Base-by-base conservation (phyloP, 2,113 vertebrate species). In the Corythaeola cristata region DNA sequence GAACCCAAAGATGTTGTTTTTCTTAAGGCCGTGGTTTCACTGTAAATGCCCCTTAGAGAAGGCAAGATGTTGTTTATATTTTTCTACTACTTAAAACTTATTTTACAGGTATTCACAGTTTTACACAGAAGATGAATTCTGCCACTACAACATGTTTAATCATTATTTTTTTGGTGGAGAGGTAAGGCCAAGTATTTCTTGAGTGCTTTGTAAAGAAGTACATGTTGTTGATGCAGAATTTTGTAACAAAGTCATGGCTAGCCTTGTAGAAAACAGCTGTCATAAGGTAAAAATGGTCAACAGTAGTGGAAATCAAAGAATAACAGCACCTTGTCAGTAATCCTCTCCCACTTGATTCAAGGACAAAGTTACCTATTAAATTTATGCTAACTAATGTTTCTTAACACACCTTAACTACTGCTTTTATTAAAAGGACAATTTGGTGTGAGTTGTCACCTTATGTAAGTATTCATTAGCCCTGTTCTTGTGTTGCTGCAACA, bases 121-220 rank as follows among this genome's bases (percentile, higher is more conserved):
- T 98, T 99, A 99, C 90, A 90, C 96, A 55, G 98, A 98, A 89
- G 98, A 99, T 39, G 99, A 99, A 60, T 99, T 99, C 97, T 99
- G 99, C 93, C 99, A 99, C 95, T 99, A 99, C 96, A 99, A 99
- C 95, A 99, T 99, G 99, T 99, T 99, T 98, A 99, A 99, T 96
- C 98, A 99, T 97, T 98, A 99, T 98, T 99, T 99, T 97, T 99
- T 99, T 97, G 98, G 97, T 5, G 99, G 98, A 96, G 96, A 99
- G 99, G 99, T 99, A 98, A 98, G 97, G 44, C 35, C 49, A 60
- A 81, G 21, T 64, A n/a, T 90, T 92, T 82, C 13, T 58, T 59
- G 21, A 81, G 14, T 68, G 6, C 35, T 76, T 89, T 86, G 9
- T 88, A 30, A 83, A 56, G 32, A 79, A 18, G 6, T 60, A 23